Evolutionary conservation across 2,113 vertebrate genomes (phyloP).

Genomic region (Petaurus breviceps): DNA sequence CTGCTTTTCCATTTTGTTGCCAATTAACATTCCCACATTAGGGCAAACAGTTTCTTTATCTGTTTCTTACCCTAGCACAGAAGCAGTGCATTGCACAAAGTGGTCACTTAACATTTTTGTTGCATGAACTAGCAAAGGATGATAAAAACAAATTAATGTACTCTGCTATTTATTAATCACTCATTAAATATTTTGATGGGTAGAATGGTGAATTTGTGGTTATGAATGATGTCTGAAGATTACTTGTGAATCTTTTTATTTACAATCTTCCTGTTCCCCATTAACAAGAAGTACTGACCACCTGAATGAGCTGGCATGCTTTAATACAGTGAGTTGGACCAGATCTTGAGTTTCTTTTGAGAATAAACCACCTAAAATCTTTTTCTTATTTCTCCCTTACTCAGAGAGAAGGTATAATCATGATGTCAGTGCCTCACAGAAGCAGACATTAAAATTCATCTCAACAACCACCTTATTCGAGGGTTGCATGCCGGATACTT

Average conservation of each 20-base stretch:
- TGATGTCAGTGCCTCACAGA: neutral
- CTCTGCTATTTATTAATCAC: neutral
- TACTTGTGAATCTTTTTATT: neutral
- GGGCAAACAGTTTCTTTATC: neutral
- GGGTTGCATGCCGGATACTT: neutral
- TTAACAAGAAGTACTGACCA: neutral
- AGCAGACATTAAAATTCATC: neutral
- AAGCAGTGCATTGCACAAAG: neutral
- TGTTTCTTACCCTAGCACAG: neutral
- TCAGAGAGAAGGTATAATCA: neutral
- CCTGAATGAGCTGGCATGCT: neutral
- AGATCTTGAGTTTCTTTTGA: neutral
- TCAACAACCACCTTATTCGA: neutral
- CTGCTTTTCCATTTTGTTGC: neutral
- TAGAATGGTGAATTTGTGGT: neutral
- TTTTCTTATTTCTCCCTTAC: neutral
- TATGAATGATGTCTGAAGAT: neutral
- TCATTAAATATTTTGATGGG: neutral
- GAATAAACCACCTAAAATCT: neutral
- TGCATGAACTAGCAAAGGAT: neutral
- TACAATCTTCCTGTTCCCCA: neutral
- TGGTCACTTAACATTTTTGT: neutral
- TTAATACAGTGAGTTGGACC: neutral
- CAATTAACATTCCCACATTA: neutral
- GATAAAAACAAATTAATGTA: neutral